Conservation (phyloP, 53 echinoderm and acorn worm genomes). For the Antedon mediterranea region DNA sequence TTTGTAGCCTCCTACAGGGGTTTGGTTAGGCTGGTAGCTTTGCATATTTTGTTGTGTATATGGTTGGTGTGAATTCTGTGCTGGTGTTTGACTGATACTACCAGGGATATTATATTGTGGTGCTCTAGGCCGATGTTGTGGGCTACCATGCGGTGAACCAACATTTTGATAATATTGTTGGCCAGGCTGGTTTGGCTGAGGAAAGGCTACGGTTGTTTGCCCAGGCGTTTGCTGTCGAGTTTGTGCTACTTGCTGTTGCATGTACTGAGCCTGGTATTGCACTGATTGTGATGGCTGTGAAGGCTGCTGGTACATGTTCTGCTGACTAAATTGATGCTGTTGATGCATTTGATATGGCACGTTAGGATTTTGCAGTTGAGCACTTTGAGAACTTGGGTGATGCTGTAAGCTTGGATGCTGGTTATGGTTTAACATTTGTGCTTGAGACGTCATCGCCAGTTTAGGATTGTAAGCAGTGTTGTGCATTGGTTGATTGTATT, state of each 20-base stretch:
- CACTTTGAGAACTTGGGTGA: neutral
- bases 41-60: neutral
- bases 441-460: neutral
- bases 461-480: constrained; percentile 8
- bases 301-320: neutral
- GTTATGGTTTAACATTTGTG: neutral
- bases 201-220: constrained; percentile 3
- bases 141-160: constrained; percentile 10
- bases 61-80: neutral
- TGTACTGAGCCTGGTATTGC: constrained; percentile 11
- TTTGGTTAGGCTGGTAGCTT: neutral
- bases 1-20: neutral
- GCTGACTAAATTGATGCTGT: constrained; percentile 25
- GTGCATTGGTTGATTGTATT: constrained; percentile 10
- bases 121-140: neutral
- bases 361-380: too few species aligned
- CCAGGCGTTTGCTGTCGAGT: constrained; percentile 11
- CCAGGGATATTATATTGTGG: neutral
- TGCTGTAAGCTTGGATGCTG: constrained; percentile 17
- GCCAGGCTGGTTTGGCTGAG: constrained; percentile 2
- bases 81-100: neutral
- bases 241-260: constrained; percentile 5
- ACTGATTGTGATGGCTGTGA: neutral
- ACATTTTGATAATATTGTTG: neutral
- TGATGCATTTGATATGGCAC: constrained; percentile 12